Conservation (phyloP, 2,888 invertebrate species). For the Heliconius charithonia region DNA sequence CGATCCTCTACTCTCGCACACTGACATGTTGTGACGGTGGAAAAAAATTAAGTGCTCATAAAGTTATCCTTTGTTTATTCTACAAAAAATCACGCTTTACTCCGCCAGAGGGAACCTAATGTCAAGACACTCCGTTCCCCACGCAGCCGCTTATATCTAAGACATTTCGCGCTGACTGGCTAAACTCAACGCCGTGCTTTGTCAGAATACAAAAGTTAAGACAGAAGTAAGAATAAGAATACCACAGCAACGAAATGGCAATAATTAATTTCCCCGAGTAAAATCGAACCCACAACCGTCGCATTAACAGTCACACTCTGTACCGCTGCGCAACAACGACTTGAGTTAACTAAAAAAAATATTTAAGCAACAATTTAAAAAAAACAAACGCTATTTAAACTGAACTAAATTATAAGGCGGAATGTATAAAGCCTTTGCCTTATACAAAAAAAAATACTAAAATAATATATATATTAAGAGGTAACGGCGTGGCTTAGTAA, state of each 20-base stretch:
- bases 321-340: too few species aligned
- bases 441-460: neutral
- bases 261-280: neutral
- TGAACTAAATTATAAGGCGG: neutral
- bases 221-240: neutral
- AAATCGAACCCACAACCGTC: neutral
- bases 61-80: conserved; percentile 46
- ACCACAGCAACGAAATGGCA: neutral
- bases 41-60: conserved; percentile 51
- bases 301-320: too few species aligned
- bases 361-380: neutral
- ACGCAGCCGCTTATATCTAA: too few species aligned
- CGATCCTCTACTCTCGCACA: conserved; percentile 36
- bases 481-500: neutral
- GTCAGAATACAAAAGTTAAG: too few species aligned
- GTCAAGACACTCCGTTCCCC: neutral
- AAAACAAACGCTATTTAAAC: neutral
- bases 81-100: too few species aligned
- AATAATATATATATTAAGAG: neutral
- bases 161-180: too few species aligned
- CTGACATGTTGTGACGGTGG: neutral
- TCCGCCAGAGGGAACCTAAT: neutral
- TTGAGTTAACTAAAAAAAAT: neutral
- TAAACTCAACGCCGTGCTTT: too few species aligned
- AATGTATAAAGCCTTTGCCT: neutral